These are phyloP conservation scores for Drosophila bipectinata DNA, from an alignment of 1,140 invertebrate genomes.

Conservation along the genomic window DNA sequence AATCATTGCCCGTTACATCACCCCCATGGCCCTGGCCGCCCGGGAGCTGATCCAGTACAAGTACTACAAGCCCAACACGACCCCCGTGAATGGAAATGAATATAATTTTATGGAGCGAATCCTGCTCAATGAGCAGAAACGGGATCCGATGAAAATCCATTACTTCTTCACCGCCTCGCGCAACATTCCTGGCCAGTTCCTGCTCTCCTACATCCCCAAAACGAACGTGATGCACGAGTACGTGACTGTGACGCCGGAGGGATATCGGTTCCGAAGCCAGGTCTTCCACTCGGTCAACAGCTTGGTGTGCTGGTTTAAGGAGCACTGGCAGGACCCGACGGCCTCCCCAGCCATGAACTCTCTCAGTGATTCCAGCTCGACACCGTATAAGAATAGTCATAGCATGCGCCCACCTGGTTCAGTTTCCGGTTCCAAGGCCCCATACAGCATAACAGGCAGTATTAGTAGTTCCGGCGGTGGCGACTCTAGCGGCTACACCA, in stretches of 20 bases:
- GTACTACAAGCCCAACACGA: constrained; percentile 91
- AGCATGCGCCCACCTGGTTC: constrained; percentile 45
- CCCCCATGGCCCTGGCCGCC: constrained; percentile 97
- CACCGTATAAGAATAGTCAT: constrained; percentile 16
- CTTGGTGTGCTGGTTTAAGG: constrained; percentile 98
- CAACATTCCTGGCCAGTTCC: constrained; percentile 97
- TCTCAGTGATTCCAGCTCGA: constrained; percentile 86
- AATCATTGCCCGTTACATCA: constrained; percentile 98
- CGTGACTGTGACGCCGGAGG: constrained; percentile 95
- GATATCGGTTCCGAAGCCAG: constrained; percentile 95
- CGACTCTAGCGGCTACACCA: constrained; percentile 85
- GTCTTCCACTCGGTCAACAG: constrained; percentile 93
- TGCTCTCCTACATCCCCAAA: constrained; percentile 96
- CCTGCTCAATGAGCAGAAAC: constrained; percentile 93
- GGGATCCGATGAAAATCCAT: constrained; percentile 94
- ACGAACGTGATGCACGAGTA: constrained; percentile 94
- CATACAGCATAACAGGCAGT: constrained; percentile 59
- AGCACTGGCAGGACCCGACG: constrained; percentile 96
- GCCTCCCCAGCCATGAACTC: constrained; percentile 91
- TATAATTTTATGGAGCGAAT: constrained; percentile 93
- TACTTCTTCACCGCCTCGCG: constrained; percentile 95
- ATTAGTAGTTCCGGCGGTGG: constrained; percentile 76
- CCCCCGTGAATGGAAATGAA: constrained; percentile 85
- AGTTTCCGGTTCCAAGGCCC: constrained; percentile 81
- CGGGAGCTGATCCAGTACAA: constrained; percentile 96